phyloP scores from a whole-genome alignment of 2,113 vertebrate genomes.

The Microcebus jonahi region DNA sequence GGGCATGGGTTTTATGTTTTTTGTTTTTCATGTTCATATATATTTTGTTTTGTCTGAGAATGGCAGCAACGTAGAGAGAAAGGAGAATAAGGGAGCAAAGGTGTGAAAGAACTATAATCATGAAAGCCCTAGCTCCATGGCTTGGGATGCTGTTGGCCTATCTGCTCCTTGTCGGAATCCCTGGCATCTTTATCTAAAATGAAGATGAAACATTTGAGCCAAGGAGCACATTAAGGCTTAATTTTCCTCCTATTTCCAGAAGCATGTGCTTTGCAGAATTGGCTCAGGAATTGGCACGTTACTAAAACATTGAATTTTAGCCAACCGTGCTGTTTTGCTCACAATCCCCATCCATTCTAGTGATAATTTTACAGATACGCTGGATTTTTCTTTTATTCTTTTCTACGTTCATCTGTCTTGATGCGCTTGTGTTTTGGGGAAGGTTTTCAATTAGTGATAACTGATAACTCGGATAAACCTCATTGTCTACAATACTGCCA shows the following conservation, averaged over 20 bases:
- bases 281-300: background rate
- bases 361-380: background rate
- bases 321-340: background rate
- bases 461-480: too few relatives aligned
- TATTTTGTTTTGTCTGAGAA: background rate
- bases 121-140: background rate
- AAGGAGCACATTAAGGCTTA: background rate
- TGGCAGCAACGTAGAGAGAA: background rate
- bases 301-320: background rate
- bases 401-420: background rate
- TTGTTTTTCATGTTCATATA: slow-evolving; percentile 36
- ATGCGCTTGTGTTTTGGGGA: background rate
- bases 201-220: background rate
- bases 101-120: background rate
- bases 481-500: too few relatives aligned
- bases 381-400: background rate
- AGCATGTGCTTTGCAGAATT: background rate
- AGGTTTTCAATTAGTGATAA: too few relatives aligned
- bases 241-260: slow-evolving; percentile 12
- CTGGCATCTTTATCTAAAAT: background rate
- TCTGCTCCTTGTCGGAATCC: background rate
- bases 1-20: background rate
- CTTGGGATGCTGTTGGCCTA: too few relatives aligned
- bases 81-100: background rate
- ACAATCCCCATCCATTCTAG: too few relatives aligned